phyloP scores from a whole-genome alignment of 2,113 vertebrate genomes.

The Varanus komodoensis region DNA sequence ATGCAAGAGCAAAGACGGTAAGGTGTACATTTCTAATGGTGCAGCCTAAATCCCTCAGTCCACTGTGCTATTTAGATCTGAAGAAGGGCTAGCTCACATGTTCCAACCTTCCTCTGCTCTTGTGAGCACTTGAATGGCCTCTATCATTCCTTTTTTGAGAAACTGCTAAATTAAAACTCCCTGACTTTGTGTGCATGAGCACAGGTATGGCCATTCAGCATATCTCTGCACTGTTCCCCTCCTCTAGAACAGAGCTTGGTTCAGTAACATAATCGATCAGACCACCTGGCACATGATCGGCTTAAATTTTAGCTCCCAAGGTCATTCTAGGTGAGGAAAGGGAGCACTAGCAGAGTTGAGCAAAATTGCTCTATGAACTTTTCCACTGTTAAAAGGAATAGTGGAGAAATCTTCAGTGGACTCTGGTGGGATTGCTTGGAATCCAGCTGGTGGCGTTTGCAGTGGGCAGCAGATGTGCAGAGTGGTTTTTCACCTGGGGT shows the following conservation, averaged over 20 bases:
- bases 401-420: background rate
- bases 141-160: background rate
- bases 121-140: background rate
- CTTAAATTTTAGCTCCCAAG: conserved; percentile 40
- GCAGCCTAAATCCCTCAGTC: background rate
- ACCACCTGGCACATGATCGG: background rate
- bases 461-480: no score
- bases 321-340: background rate
- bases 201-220: background rate
- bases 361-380: background rate
- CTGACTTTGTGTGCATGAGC: background rate
- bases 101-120: background rate
- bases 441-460: no score
- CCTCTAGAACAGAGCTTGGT: no score
- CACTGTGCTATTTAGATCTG: background rate
- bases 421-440: no score
- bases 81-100: background rate
- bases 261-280: no score
- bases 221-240: background rate
- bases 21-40: background rate
- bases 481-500: no score
- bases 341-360: background rate
- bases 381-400: background rate
- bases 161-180: background rate
- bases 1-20: background rate